Percentiles rank a stretch among this genome's conserved stretches.
These are phyloP conservation scores for Allophyes oxyacanthae DNA, from an alignment of 2,888 invertebrate genomes.

Conservation along the genomic window DNA sequence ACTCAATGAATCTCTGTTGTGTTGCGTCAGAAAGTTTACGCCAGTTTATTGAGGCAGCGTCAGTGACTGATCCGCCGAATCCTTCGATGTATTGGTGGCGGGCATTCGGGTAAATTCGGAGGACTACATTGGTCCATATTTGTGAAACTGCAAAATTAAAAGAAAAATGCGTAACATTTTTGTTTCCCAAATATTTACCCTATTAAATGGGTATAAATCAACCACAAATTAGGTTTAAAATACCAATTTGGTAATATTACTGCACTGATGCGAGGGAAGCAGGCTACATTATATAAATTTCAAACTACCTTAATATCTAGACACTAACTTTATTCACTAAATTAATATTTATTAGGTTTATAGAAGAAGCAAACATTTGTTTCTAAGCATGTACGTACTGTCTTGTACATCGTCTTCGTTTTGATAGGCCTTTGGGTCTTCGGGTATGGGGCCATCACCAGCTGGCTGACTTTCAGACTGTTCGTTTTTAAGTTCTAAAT, in stretches of 20 bases:
- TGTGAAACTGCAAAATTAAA: constrained; percentile 54
- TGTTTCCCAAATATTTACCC: not conserved
- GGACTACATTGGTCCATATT: constrained; percentile 57
- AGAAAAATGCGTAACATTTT: not conserved
- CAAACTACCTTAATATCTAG: no score
- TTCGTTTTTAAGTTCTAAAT: constrained; percentile 8
- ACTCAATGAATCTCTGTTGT: constrained; percentile 76
- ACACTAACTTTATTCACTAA: no score
- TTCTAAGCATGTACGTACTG: constrained; percentile 2
- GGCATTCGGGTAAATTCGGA: constrained; percentile 64
- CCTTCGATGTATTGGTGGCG: constrained; percentile 93
- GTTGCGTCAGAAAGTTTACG: constrained; percentile 86
- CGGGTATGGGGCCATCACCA: not conserved
- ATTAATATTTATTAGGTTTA: no score
- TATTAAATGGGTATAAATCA: no score
- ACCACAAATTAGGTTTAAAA: no score
- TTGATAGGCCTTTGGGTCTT: constrained; percentile 1
- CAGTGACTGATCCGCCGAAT: constrained; percentile 96
- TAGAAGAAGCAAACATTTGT: no score
- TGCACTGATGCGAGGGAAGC: no score
- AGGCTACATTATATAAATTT: no score
- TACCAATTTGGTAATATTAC: no score
- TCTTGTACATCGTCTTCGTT: constrained; percentile 6
- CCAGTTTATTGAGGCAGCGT: constrained; percentile 92
- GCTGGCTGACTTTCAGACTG: constrained; percentile 9